Evolutionary conservation across 92 coral and sea anemone species (phyloP), one percentile per base, ranked within the genome.

Genomic region (Pocillopora meandrina): DNA sequence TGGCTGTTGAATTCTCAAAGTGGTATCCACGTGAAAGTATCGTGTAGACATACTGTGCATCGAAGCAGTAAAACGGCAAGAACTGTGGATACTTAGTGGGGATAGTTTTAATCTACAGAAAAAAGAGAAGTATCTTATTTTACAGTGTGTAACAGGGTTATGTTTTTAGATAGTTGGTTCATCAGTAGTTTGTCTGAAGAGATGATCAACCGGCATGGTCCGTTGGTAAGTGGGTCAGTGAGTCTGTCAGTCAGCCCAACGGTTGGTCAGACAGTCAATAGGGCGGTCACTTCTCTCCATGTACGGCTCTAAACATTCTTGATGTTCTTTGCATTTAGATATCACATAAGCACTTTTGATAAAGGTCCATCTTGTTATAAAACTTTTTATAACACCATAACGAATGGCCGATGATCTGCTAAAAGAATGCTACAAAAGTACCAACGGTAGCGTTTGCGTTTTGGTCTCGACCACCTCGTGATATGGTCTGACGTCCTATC

Each of bases 11-110:
- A 18, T 80, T 80, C 61, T 85, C 64, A 73, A 96, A 87, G 77
- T 87, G 95, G 85, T 94, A 96, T 18, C 95, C 98, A 35, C 84
- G 74, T 81, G 90, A 86, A 16, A 96, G 92, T 36, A 96, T 82
- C 20, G 96, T 76, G 75, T 84, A 84, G 12, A 96, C 64, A 65
- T 92, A 96, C 81, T 92, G 96, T 18, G 92, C 95, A 61, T 94
- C 93, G 77, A 96, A 93, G 63, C 98, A 96, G 42, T 87, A 87
- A 10, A 78, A 67, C 35, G 90, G 76, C 49, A 87, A 74, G 35
- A 84, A 75, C 33, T 70, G 71, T 8, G 13, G 83, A 0, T 79
- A 64, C 36, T 82, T 75, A 15, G 93, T 72, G 52, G 90, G 87
- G 26, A 85, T 78, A 11, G 56, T 81, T 1, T 58, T 60, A 55